phyloP scores from a whole-genome alignment of 30 jellyfish, hydroid and myxozoan species.

The Nemopilema nomurai region DNA sequence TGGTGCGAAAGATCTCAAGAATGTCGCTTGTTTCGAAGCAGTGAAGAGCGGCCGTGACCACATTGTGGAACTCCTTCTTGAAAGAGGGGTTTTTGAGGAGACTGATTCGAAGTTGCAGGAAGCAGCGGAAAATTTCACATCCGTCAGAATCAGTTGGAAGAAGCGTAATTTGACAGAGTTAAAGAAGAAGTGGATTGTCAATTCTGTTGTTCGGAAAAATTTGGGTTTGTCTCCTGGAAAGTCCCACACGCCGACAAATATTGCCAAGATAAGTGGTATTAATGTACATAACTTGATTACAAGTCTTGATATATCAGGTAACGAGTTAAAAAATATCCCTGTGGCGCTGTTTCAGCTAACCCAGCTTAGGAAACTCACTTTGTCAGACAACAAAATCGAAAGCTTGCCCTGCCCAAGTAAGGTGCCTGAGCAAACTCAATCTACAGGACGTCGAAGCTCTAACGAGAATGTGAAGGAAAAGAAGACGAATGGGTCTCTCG shows the following conservation, averaged over 20 bases:
- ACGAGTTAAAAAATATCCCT: slow-evolving; percentile 64
- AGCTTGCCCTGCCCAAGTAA: slow-evolving; percentile 4
- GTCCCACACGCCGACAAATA: not conserved
- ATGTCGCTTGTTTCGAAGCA: slow-evolving; percentile 57
- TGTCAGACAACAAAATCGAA: slow-evolving; percentile 60
- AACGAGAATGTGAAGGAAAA: not conserved
- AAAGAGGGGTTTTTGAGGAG: slow-evolving; percentile 71
- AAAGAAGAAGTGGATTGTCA: slow-evolving; percentile 72
- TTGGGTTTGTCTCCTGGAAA: not conserved
- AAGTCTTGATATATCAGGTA: slow-evolving; percentile 63
- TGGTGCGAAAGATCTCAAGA: slow-evolving; percentile 73
- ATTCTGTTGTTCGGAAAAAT: slow-evolving; percentile 52
- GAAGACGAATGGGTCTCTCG: not conserved
- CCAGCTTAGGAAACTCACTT: slow-evolving; percentile 64
- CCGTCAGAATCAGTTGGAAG: slow-evolving; percentile 72
- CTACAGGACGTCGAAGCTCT: not conserved
- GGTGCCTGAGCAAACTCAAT: not conserved
- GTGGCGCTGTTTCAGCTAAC: slow-evolving; percentile 74
- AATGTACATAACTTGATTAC: slow-evolving; percentile 58
- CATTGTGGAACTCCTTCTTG: slow-evolving; percentile 50
- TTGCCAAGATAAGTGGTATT: not conserved
- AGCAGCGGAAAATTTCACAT: slow-evolving; percentile 23
- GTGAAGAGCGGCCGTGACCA: slow-evolving; percentile 32
- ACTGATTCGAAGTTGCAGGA: slow-evolving; percentile 61
- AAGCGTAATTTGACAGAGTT: slow-evolving; percentile 50